These are phyloP conservation scores for Tetheella fluctuosa DNA, from an alignment of 2,888 invertebrate genomes.

Conservation along the genomic window DNA sequence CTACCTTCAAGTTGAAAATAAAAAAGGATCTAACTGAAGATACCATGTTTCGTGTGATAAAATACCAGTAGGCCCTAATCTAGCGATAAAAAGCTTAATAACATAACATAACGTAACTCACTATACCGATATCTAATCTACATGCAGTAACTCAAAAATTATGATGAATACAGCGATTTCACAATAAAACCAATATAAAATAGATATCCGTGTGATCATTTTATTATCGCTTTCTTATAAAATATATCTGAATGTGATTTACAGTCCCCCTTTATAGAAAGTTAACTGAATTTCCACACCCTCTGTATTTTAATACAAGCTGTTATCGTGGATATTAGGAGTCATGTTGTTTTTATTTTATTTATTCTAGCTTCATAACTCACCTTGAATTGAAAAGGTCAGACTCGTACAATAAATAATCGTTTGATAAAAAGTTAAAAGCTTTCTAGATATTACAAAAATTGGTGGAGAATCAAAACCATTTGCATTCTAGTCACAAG, in stretches of 20 bases:
- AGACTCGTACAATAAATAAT: neutral
- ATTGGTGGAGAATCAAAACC: neutral
- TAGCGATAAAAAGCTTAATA: too few relatives aligned
- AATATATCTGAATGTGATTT: neutral
- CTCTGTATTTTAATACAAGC: conserved; percentile 3
- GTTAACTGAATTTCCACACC: neutral
- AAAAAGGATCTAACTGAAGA: too few relatives aligned
- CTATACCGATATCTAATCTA: neutral
- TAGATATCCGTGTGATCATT: neutral
- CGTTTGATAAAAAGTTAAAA: neutral
- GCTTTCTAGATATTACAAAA: neutral
- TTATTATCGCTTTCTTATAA: neutral
- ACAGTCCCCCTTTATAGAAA: neutral
- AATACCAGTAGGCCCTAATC: too few relatives aligned
- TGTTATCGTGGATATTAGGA: conserved; percentile 1
- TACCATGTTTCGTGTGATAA: too few relatives aligned
- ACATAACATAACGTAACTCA: too few relatives aligned
- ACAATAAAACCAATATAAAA: neutral
- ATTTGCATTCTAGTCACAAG: conserved; percentile 21
- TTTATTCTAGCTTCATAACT: neutral
- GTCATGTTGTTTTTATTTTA: neutral
- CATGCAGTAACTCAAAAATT: too few relatives aligned
- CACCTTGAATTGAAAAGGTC: neutral
- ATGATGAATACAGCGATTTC: neutral
- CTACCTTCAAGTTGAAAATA: too few relatives aligned